Conservation (phyloP, 2,797 vertebrate species). For the Manis crassicaudata region DNA sequence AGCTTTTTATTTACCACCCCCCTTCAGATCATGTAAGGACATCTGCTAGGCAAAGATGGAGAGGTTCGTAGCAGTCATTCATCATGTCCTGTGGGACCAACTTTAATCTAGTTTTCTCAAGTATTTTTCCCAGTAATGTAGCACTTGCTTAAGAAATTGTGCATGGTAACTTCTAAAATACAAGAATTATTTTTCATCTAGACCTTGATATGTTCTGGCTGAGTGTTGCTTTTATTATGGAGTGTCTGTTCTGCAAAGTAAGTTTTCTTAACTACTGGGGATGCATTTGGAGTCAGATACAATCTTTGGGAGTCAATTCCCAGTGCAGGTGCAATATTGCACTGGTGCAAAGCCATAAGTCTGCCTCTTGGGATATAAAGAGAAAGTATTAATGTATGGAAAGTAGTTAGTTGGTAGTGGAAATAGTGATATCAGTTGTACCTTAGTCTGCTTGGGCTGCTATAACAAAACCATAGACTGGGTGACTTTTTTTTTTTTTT, state of each 20-base stretch:
- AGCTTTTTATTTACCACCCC: not conserved
- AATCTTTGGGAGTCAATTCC: not conserved
- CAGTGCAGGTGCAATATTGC: no score
- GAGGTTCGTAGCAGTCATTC: fast-evolving
- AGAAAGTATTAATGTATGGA: not conserved
- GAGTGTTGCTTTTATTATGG: not conserved
- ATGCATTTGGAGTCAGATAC: not conserved
- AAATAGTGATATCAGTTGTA: not conserved
- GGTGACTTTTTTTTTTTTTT: not conserved
- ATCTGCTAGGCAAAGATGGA: no score
- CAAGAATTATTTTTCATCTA: not conserved
- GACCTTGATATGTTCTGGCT: not conserved
- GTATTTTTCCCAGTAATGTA: not conserved
- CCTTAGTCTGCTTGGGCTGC: not conserved
- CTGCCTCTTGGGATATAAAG: not conserved
- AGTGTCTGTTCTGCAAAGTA: not conserved
- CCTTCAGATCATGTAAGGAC: not conserved
- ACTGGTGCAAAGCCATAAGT: not conserved
- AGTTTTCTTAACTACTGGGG: not conserved
- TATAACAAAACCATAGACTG: not conserved
- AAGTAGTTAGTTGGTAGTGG: not conserved
- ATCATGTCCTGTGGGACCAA: not conserved
- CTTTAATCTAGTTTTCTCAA: not conserved
- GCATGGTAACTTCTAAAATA: not conserved
- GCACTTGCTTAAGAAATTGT: not conserved